Percentiles rank a stretch among this genome's conserved stretches.
These are phyloP conservation scores for Paramormyrops kingsleyae DNA, from an alignment of 2,113 vertebrate genomes.

Conservation along the genomic window DNA sequence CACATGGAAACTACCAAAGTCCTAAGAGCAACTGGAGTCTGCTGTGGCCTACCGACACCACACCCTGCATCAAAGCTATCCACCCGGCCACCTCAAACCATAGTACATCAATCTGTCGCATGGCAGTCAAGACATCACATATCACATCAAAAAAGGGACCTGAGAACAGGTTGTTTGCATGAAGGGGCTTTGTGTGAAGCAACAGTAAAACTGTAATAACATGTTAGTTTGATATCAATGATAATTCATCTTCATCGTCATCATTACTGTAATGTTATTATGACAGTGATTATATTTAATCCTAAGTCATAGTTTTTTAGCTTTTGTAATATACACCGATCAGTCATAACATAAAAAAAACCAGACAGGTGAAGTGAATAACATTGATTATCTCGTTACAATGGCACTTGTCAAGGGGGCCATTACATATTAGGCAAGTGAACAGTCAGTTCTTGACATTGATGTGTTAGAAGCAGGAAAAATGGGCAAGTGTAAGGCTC, in stretches of 20 bases:
- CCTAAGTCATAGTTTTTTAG: background rate
- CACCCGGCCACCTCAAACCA: background rate
- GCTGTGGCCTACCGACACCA: slow-evolving; percentile 40
- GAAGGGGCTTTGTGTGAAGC: background rate
- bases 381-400: background rate
- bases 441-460: background rate
- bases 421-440: background rate
- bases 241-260: background rate
- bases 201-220: background rate
- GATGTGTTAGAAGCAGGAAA: background rate
- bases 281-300: background rate
- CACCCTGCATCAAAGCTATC: background rate
- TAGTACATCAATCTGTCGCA: background rate
- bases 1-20: slow-evolving; percentile 51
- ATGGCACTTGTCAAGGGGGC: background rate
- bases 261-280: background rate
- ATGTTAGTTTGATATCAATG: background rate
- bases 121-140: background rate
- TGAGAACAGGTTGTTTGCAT: background rate
- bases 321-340: background rate
- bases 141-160: background rate
- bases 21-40: slow-evolving; percentile 51
- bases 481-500: background rate
- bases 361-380: background rate
- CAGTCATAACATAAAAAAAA: background rate